Base-by-base conservation (phyloP, 2,888 invertebrate genomes). In the Drosophila basisetae region DNA sequence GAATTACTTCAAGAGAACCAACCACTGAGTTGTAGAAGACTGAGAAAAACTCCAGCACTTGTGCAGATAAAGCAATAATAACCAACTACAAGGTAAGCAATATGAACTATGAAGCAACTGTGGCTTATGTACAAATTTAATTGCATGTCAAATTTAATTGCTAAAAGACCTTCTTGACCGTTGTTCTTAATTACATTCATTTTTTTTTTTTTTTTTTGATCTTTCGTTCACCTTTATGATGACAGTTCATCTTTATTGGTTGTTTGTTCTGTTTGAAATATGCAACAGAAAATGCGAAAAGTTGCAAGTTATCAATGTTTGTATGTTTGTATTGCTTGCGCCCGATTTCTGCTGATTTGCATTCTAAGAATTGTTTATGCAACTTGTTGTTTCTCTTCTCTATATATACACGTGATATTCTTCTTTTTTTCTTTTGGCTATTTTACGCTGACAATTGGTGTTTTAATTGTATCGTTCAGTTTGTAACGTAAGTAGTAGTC, bases 331-430 rank as follows among this genome's bases (percentile, higher is more conserved):
- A 30, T 61, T 54, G 73, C 41, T 56, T 60, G 78, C 41, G 35
- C 68, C 70, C 67, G 61, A 64, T 60, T 73, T 78, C 33, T 75
- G 84, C 67, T 68, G 73, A 81, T 74, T 78, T 83, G 78, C 78
- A 83, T 70, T 67, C 67, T 70, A 61, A 35, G 49, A 59, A 69
- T 9, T 13, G 56, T 68, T 25, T 54, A 39, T 62, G 69, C 49
- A 58, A 43, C 30, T 56, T 50, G 50, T 60, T 56, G 31, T 25
- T n/a, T 10, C n/a, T 55, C 31, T 41, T 35, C 16, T 47, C 25
- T 47, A 25, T 53, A 30, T 53, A 16, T n/a, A 52, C 4, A n/a
- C 11, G 11, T 11, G 5, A 50, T 50, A 50, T 28, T 65, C 53
- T 33, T 35, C 47, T 16, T 11, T 33, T 11, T 37, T 60, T 52